These are phyloP conservation scores for Callospermophilus lateralis DNA, from an alignment of 2,113 vertebrate genomes.

Conservation along the genomic window DNA sequence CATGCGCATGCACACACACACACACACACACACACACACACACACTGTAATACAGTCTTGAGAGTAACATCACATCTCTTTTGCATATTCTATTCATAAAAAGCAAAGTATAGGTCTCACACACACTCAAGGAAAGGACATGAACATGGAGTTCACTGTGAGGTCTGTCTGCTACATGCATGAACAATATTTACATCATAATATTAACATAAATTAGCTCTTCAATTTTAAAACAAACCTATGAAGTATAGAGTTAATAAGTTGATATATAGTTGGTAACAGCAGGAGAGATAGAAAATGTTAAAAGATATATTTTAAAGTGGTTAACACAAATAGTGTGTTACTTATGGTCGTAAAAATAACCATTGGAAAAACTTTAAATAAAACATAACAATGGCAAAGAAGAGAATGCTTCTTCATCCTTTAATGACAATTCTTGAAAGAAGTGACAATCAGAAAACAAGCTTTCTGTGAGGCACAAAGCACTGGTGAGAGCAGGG, in stretches of 20 bases:
- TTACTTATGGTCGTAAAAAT: not conserved
- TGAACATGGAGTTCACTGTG: not conserved
- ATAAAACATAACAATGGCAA: not conserved
- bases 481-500: not conserved
- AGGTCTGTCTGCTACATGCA: not conserved
- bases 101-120: not conserved
- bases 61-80: not conserved
- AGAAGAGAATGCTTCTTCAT: not conserved
- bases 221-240: conserved; percentile 46
- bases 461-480: not conserved
- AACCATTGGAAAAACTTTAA: not conserved
- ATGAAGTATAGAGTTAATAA: conserved; percentile 2
- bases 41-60: not conserved
- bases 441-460: not conserved
- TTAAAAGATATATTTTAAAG: conserved; percentile 21
- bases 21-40: not conserved
- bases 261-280: not conserved
- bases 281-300: not conserved
- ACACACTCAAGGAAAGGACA: not conserved
- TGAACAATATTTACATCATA: not conserved
- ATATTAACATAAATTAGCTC: not conserved
- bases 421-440: not conserved
- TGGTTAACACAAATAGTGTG: not conserved
- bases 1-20: not conserved
- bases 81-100: conserved; percentile 10